These are phyloP conservation scores for Macroramphosus scolopax DNA, from an alignment of 2,797 vertebrate genomes.

Conservation along the genomic window DNA sequence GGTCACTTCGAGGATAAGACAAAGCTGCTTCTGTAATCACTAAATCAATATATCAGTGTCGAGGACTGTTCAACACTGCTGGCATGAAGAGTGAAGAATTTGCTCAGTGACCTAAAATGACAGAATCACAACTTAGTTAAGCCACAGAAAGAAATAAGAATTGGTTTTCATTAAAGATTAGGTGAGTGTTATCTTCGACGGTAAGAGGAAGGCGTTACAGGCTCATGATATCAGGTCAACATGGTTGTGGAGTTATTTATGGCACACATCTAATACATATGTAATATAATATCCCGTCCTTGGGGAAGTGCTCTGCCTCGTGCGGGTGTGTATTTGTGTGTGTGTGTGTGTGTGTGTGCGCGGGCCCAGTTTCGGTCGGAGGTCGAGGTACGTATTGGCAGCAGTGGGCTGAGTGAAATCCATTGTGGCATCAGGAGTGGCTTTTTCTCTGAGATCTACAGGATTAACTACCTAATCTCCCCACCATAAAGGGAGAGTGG, in stretches of 20 bases:
- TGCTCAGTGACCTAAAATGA: neutral
- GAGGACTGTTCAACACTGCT: neutral
- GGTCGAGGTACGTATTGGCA: slow-evolving; percentile 53
- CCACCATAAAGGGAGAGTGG: slow-evolving; percentile 59
- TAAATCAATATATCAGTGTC: slow-evolving; percentile 46
- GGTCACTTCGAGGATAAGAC: slow-evolving; percentile 6
- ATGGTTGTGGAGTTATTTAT: slow-evolving; percentile 46
- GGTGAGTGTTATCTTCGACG: too few relatives aligned
- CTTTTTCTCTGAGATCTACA: slow-evolving; percentile 66
- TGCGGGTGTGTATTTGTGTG: too few relatives aligned
- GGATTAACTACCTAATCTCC: slow-evolving; percentile 73
- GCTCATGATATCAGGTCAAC: slow-evolving; percentile 39
- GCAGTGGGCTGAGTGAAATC: slow-evolving; percentile 60
- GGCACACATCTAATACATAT: slow-evolving; percentile 44
- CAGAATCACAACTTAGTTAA: too few relatives aligned
- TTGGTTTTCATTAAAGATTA: too few relatives aligned
- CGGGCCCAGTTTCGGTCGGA: slow-evolving; percentile 29
- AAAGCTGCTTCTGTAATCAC: slow-evolving; percentile 7
- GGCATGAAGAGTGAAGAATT: slow-evolving; percentile 8
- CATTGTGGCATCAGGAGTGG: slow-evolving; percentile 69
- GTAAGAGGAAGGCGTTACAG: too few relatives aligned
- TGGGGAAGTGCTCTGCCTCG: slow-evolving; percentile 15
- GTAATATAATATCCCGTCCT: slow-evolving; percentile 59
- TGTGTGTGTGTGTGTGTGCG: too few relatives aligned
- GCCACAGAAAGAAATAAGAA: too few relatives aligned